These are phyloP conservation scores for Nasonia giraulti DNA, from an alignment of 1,140 invertebrate genomes.

Conservation along the genomic window DNA sequence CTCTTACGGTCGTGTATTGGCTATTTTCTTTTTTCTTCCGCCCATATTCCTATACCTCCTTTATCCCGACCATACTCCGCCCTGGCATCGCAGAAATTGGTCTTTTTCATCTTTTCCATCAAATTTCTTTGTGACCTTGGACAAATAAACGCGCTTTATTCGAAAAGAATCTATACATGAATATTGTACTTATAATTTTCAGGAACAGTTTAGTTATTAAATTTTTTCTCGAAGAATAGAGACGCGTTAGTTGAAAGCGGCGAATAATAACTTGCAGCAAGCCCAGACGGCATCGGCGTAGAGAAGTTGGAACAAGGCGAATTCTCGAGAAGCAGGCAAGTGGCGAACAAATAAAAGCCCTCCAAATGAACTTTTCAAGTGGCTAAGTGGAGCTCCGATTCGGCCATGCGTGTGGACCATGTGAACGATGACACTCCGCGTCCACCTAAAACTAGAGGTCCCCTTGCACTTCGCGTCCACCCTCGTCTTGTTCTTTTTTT, in stretches of 20 bases:
- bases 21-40: conserved; percentile 56
- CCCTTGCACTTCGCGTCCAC: not conserved
- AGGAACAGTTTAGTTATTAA: too few species aligned
- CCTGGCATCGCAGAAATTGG: not conserved
- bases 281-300: not conserved
- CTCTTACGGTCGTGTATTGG: conserved; percentile 55
- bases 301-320: conserved; percentile 4
- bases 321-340: not conserved
- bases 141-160: not conserved
- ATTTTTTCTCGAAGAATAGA: too few species aligned
- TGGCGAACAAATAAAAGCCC: conserved; percentile 23
- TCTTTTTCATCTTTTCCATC: conserved; percentile 11
- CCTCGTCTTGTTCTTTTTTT: not conserved
- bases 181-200: too few species aligned
- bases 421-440: not conserved
- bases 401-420: not conserved
- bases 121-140: not conserved
- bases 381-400: conserved; percentile 3
- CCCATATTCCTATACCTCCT: conserved; percentile 9
- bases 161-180: too few species aligned
- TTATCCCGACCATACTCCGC: conserved; percentile 7
- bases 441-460: not conserved
- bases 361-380: conserved; percentile 37
- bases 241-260: not conserved
- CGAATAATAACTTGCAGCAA: not conserved